Conservation (phyloP, 2,113 vertebrate genomes). For the Micronycteris hirsuta region DNA sequence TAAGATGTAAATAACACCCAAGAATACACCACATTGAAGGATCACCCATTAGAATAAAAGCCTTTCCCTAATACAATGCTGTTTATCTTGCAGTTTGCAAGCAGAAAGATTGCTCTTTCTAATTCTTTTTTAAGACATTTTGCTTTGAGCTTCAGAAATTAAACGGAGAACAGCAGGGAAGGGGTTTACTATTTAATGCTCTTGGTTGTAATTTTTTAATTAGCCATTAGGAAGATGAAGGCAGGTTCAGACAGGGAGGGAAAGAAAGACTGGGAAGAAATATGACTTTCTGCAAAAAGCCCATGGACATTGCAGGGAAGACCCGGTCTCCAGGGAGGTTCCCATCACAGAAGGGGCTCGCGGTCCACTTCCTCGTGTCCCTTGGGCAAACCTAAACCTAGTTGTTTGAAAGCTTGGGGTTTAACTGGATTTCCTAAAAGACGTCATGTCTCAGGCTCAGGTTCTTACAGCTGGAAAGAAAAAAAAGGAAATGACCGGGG, state of each 20-base stretch:
- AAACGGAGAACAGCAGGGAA: constrained; percentile 56
- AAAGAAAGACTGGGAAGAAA: constrained; percentile 56
- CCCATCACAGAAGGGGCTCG: background rate
- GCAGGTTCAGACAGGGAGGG: constrained; percentile 67
- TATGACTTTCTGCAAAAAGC: constrained; percentile 56
- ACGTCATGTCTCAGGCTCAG: constrained; percentile 33
- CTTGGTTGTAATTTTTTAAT: constrained; percentile 73
- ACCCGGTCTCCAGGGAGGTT: constrained; percentile 17
- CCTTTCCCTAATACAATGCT: background rate
- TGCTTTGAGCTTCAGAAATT: constrained; percentile 64
- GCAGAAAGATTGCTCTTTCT: constrained; percentile 20
- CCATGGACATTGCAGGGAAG: constrained; percentile 46
- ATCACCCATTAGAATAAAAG: background rate
- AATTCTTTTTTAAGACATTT: constrained; percentile 39
- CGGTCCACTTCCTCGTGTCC: constrained; percentile 41
- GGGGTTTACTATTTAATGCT: constrained; percentile 65
- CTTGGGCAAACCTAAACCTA: constrained; percentile 57
- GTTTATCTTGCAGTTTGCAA: constrained; percentile 14
- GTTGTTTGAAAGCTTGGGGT: constrained; percentile 48
- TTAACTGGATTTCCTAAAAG: constrained; percentile 70
- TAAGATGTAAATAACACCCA: constrained; percentile 12
- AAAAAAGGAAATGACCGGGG: background rate
- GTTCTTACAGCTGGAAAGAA: background rate
- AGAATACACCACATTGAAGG: background rate
- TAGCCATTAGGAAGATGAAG: constrained; percentile 70